These are phyloP conservation scores for Trinorchestia longiramus DNA, from an alignment of 1,140 invertebrate species.

Conservation along the genomic window DNA sequence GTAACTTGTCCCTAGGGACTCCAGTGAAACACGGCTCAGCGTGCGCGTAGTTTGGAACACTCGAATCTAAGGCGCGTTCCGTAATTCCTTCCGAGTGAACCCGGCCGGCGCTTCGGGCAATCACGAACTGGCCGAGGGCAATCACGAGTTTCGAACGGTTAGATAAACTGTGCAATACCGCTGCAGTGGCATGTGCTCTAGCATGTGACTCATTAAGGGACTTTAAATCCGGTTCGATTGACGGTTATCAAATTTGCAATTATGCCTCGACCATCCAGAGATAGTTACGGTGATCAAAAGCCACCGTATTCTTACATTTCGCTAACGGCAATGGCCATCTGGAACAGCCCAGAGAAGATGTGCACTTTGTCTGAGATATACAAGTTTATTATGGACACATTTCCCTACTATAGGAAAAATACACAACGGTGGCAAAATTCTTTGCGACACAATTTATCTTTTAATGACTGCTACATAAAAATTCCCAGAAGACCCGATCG, in stretches of 20 bases:
- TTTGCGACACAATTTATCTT: conserved; percentile 86
- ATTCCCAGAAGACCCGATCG: conserved; percentile 87
- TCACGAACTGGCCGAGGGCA: conserved; percentile 31
- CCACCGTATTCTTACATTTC: conserved; percentile 97
- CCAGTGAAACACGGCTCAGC: conserved; percentile 47
- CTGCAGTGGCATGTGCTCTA: neutral
- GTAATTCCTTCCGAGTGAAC: neutral
- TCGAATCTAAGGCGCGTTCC: neutral
- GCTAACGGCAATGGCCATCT: conserved; percentile 96
- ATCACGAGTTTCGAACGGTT: conserved; percentile 14
- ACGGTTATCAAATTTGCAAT: neutral
- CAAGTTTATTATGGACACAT: conserved; percentile 90
- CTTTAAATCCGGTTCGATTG: neutral
- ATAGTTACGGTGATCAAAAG: conserved; percentile 93
- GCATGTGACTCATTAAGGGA: neutral
- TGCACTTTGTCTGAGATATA: conserved; percentile 93
- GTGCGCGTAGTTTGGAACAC: conserved; percentile 32
- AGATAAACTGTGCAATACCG: conserved; percentile 8
- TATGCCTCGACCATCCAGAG: conserved; percentile 91
- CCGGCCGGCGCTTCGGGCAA: neutral
- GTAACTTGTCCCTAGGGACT: conserved; percentile 47
- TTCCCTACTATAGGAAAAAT: conserved; percentile 90
- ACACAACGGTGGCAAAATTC: conserved; percentile 90
- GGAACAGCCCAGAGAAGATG: conserved; percentile 94
- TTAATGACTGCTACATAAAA: conserved; percentile 96